Base-by-base conservation (phyloP, 2,797 vertebrate species). In the Brotula barbata region DNA sequence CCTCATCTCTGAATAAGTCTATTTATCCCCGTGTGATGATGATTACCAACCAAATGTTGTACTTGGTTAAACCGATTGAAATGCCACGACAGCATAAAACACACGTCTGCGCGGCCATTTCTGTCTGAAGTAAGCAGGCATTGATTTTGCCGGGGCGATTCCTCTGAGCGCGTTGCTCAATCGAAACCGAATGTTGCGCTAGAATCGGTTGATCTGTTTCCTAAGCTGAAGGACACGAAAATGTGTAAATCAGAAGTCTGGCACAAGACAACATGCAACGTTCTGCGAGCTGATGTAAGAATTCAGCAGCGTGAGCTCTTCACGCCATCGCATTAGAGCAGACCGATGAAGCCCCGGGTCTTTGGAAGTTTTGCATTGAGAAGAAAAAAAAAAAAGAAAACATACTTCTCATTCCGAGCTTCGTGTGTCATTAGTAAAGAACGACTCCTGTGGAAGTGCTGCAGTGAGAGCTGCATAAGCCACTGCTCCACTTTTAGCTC, bases 401-500 rank as follows among this genome's bases (percentile, higher is more conserved):
- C n/a, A 45, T 25, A 40, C 15, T 43, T 58, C 60, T 61, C 17
- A 47, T 58, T 71, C 25, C 23, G 55, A 65, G 57, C 47, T 76
- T 77, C 80, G 77, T 81, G 70, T 76, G 78, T 84, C 78, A 71
- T 85, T 83, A 81, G 55, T 43, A 48, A 74, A 69, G 69, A 65
- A 45, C 43, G 47, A 78, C 53, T 82, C 40, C 51, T 62, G 64
- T 50, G 49, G 51, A 69, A 72, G 66, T 48, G 60, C 39, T 28
- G 62, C 47, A 28, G 58, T 71, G 44, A 65, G 64, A 59, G 25
- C 64, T 47, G 60, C 39, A 43, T 39, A 41, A 71, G 65, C 61
- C 73, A 16, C 45, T 8, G 72, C 58, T 81, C 53, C 45, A 63
- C 71, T 75, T 66, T 68, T 31, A 73, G 78, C 69, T 66, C 34